phyloP scores from a whole-genome alignment of 2,113 vertebrate genomes.

The Chiloscyllium plagiosum region DNA sequence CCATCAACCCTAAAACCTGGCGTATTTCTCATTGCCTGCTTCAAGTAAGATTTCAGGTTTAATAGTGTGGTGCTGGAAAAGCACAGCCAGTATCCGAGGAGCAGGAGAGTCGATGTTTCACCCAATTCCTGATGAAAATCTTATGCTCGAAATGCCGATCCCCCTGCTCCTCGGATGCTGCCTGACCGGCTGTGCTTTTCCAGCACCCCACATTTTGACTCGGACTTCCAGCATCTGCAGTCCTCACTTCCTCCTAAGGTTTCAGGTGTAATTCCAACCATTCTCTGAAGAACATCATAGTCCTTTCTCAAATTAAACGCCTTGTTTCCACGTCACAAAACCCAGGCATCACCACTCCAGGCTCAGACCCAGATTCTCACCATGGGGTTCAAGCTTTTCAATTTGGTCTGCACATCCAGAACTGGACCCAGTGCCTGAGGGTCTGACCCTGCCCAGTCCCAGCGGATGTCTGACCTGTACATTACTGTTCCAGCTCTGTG shows the following conservation, averaged over 20 bases:
- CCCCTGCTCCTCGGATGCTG: no score
- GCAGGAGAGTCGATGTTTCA: no score
- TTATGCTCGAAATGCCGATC: no score
- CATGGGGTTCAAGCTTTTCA: neutral
- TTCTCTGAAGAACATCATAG: neutral
- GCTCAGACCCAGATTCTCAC: neutral
- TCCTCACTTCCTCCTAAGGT: no score
- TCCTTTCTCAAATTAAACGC: neutral
- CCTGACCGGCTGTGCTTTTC: no score
- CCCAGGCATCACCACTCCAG: neutral
- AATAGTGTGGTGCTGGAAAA: no score
- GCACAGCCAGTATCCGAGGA: no score
- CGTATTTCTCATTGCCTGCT: no score
- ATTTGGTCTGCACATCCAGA: neutral
- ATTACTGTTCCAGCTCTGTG: neutral
- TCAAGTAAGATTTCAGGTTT: neutral
- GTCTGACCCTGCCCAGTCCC: neutral
- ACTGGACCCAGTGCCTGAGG: neutral
- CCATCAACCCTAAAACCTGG: no score
- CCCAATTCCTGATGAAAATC: no score
- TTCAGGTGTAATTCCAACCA: neutral
- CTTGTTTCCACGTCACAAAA: neutral
- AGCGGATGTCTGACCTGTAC: neutral
- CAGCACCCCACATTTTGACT: no score
- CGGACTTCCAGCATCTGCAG: no score